Evolutionary conservation across 1,140 invertebrate species (phyloP).

Genomic region (Pseudomyrmex gracilis): DNA sequence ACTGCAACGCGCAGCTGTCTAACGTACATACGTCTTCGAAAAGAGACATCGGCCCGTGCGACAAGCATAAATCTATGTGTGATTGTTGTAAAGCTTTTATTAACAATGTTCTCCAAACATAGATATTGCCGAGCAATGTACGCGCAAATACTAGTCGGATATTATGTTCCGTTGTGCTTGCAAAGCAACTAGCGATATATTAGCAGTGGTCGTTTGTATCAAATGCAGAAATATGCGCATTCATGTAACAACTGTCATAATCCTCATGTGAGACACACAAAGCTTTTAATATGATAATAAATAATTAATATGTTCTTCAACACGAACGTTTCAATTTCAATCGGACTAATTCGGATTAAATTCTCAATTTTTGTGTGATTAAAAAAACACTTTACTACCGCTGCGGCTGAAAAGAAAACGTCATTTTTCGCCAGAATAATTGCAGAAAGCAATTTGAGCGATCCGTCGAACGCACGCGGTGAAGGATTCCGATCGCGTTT

Average conservation of each 20-base stretch:
- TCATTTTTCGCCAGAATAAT: slow-evolving; percentile 4
- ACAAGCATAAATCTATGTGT: slow-evolving; percentile 20
- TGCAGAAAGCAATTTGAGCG: slow-evolving; percentile 14
- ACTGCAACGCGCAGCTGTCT: slow-evolving; percentile 15
- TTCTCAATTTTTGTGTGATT: slow-evolving; percentile 28
- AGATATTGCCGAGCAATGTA: background rate
- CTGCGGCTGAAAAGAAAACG: background rate
- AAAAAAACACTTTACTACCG: slow-evolving; percentile 31
- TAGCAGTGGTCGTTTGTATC: slow-evolving; percentile 4
- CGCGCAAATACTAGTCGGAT: slow-evolving; percentile 1
- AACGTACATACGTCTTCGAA: background rate
- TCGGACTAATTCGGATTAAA: slow-evolving; percentile 38
- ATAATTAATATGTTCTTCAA: slow-evolving; percentile 30
- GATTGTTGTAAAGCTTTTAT: slow-evolving; percentile 43
- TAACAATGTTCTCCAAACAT: slow-evolving; percentile 24
- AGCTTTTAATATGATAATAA: slow-evolving; percentile 3
- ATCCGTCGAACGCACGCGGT: background rate
- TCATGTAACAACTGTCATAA: background rate
- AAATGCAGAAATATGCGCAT: background rate
- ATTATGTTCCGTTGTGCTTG: background rate
- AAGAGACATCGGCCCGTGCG: slow-evolving; percentile 30
- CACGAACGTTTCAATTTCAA: slow-evolving; percentile 10
- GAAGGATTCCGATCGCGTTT: slow-evolving; percentile 6
- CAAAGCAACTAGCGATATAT: slow-evolving; percentile 22
- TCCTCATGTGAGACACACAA: background rate